Percentiles rank a stretch among this genome's conserved stretches.
These are phyloP conservation scores for Nemurella pictetii DNA, from an alignment of 2,888 invertebrate genomes.

Conservation along the genomic window DNA sequence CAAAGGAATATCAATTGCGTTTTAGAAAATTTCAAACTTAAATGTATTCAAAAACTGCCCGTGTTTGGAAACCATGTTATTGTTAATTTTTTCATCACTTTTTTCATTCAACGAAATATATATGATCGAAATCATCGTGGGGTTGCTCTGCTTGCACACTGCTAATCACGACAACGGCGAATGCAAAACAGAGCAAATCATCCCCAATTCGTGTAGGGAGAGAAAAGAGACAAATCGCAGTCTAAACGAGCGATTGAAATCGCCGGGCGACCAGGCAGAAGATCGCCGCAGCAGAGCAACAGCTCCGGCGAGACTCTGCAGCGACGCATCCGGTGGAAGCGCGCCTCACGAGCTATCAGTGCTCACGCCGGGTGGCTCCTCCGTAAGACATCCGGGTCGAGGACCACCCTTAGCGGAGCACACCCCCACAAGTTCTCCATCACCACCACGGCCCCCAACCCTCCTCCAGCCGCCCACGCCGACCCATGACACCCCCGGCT, in stretches of 20 bases:
- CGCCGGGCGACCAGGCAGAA: not conserved
- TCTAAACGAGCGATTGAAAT: not conserved
- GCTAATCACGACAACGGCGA: not conserved
- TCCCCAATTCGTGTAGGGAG: not conserved
- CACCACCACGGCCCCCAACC: not conserved
- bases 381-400: constrained; percentile 21
- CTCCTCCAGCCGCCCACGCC: not conserved
- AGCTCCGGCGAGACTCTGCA: too few relatives aligned
- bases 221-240: not conserved
- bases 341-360: not conserved
- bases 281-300: not conserved
- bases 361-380: constrained; percentile 1
- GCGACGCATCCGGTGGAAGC: not conserved
- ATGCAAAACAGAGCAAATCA: not conserved
- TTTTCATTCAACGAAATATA: too few relatives aligned
- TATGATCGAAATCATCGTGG: too few relatives aligned
- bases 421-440: constrained; percentile 5
- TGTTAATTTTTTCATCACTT: too few relatives aligned
- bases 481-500: not conserved
- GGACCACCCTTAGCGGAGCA: not conserved
- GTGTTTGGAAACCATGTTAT: too few relatives aligned
- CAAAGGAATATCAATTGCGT: not conserved
- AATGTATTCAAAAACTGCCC: not conserved
- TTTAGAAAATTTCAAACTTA: not conserved
- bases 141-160: too few relatives aligned